Percentiles rank a stretch among this genome's conserved stretches.
Conservation (phyloP, 2,888 invertebrate genomes). For the Cataglyphis albicans region DNA sequence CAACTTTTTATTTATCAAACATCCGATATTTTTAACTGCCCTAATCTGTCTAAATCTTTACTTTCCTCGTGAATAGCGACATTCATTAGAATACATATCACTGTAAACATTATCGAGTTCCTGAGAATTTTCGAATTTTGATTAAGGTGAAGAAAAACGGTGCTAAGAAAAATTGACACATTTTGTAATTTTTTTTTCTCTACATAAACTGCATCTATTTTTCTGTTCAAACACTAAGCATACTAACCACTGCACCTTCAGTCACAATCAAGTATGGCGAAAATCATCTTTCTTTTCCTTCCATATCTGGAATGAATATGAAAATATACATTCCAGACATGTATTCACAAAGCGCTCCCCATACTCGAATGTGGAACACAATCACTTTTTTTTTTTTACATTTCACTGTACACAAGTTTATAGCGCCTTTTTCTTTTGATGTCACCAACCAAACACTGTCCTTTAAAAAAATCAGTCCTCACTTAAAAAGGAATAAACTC, state of each 20-base stretch:
- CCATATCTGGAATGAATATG: conserved; percentile 37
- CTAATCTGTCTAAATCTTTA: conserved; percentile 18
- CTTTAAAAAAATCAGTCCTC: conserved; percentile 60
- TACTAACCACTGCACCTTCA: conserved; percentile 85
- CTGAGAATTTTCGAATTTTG: conserved; percentile 57
- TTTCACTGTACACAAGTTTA: conserved; percentile 84
- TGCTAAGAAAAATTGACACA: conserved; percentile 81
- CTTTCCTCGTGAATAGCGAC: background rate
- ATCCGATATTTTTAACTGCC: background rate
- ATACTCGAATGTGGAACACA: conserved; percentile 81
- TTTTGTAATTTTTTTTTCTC: conserved; percentile 78
- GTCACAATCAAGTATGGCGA: conserved; percentile 76
- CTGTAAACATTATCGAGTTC: conserved; percentile 33
- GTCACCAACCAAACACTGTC: conserved; percentile 81
- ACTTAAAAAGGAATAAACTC: conserved; percentile 53
- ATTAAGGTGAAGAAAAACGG: conserved; percentile 62
- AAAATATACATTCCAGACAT: conserved; percentile 38
- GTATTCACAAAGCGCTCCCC: conserved; percentile 52
- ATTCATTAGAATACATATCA: conserved; percentile 33
- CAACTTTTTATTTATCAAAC: background rate
- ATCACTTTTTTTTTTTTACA: conserved; percentile 82
- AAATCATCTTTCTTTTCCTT: conserved; percentile 33
- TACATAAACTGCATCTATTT: conserved; percentile 85
- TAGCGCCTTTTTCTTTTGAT: conserved; percentile 62
- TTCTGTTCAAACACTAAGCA: conserved; percentile 82